Evolutionary conservation across 2,797 vertebrate genomes (phyloP), one percentile per base, ranked within the genome.

Genomic region (Melopsittacus undulatus): DNA sequence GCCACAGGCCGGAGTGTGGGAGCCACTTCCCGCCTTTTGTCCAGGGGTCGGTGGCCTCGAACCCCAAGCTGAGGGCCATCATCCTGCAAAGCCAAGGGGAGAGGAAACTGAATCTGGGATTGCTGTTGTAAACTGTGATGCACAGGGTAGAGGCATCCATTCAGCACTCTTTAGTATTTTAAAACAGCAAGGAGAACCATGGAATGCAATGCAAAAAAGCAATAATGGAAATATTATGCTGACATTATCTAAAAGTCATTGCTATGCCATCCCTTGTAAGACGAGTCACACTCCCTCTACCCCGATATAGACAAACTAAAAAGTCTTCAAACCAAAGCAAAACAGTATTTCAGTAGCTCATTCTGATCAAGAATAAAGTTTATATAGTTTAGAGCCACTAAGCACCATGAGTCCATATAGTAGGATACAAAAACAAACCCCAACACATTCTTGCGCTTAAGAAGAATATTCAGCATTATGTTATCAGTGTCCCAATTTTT

Each of bases 11-110:
- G 96, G 16, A 91, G 51, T 0, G 96, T 97, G 56, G 97, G 51
- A 7, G 6, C 43, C 42, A 92, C 92, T 10, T 78, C 83, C 2
- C 97, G 97, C 18, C 86, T 93, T 14, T 57, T 97, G 49, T 69
- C 22, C 4, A 96, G 0, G 1, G 99, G 99, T 10, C 99, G 98
- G 88, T 99, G 98, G 27, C 98, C 97, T 7, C 99, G 98, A 32
- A 36, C 68, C 1, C 54, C 78, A 0, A 1, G 42, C 3, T 5
- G 1, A 2, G 70, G 10, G n/a, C 0, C 2, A 0, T 61, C 5
- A 0, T 13, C 18, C 97, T 97, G 72, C 79, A 74, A 14, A 66
- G 70, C 13, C 80, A 52, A 36, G 26, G 40, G 15, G 23, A 92
- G 62, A 92, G 5, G 4, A 86, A 88, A 48, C 24, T 84, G 36